These are phyloP conservation scores for Tiaroga cobitis DNA, from an alignment of 2,797 vertebrate species.

Conservation along the genomic window DNA sequence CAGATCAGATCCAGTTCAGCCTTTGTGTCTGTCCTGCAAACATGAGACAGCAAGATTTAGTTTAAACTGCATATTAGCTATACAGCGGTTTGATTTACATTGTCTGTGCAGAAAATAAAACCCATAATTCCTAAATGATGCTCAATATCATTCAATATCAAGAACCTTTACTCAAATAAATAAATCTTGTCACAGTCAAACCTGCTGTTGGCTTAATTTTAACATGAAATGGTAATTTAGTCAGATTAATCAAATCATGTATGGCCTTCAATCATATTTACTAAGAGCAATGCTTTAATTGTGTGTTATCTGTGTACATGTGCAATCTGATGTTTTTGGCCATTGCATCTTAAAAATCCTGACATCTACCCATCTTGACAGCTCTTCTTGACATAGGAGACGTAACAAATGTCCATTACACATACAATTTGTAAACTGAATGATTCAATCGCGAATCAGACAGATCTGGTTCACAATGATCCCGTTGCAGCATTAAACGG, in stretches of 20 bases:
- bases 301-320: background rate
- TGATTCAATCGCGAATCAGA: background rate
- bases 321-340: background rate
- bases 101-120: background rate
- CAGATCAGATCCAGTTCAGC: constrained; percentile 88
- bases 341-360: background rate
- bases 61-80: background rate
- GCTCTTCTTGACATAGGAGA: background rate
- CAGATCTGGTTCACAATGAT: background rate
- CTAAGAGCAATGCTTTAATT: background rate
- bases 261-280: background rate
- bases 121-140: background rate
- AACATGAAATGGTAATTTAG: background rate
- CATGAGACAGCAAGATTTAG: background rate
- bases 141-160: background rate
- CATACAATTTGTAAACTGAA: background rate
- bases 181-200: background rate
- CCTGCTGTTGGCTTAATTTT: background rate
- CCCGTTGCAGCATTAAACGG: background rate
- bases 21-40: constrained; percentile 86
- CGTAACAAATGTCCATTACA: background rate
- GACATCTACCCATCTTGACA: background rate
- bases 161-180: background rate
- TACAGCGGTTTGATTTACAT: background rate
- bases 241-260: background rate